Percentiles rank a stretch among this genome's conserved stretches.
phyloP scores from a whole-genome alignment of 2,113 vertebrate genomes.

The Clarias batrachus region DNA sequence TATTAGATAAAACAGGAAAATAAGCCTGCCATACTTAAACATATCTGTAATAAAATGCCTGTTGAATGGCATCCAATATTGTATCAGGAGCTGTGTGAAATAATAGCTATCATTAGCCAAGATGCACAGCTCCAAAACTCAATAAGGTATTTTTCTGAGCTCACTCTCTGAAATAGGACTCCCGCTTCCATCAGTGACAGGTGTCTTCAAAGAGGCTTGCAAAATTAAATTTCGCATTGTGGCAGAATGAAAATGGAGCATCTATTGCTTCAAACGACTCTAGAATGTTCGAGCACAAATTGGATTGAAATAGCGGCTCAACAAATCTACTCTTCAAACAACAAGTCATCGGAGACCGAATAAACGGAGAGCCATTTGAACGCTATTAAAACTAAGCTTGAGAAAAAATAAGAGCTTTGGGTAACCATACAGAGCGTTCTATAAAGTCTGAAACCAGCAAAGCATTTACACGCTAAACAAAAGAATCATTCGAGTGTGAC shows the following conservation, averaged over 20 bases:
- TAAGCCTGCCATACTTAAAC: neutral
- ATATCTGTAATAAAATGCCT: neutral
- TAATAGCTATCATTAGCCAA: conserved; percentile 37
- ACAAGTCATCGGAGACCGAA: conserved; percentile 17
- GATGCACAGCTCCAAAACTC: conserved; percentile 14
- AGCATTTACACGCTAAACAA: conserved; percentile 38
- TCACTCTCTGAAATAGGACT: conserved; percentile 11
- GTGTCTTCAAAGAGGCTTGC: conserved; percentile 13
- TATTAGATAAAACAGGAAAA: conserved; percentile 7
- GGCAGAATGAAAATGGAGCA: conserved; percentile 32
- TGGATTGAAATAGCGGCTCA: conserved; percentile 26
- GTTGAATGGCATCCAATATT: neutral
- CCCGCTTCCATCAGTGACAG: conserved; percentile 20
- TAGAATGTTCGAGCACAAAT: conserved; percentile 23
- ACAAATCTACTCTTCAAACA: conserved; percentile 36
- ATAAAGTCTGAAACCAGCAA: conserved; percentile 45
- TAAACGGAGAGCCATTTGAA: conserved; percentile 2
- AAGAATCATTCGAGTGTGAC: conserved; percentile 20
- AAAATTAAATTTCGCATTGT: conserved; percentile 40
- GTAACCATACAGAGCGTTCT: neutral
- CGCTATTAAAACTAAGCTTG: conserved; percentile 6
- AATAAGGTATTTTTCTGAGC: conserved; percentile 19
- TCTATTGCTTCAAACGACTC: conserved; percentile 15
- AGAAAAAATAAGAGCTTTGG: neutral
- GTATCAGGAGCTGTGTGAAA: neutral